phyloP scores from a whole-genome alignment of 1,140 invertebrate species.

The Brachionus rubens region DNA sequence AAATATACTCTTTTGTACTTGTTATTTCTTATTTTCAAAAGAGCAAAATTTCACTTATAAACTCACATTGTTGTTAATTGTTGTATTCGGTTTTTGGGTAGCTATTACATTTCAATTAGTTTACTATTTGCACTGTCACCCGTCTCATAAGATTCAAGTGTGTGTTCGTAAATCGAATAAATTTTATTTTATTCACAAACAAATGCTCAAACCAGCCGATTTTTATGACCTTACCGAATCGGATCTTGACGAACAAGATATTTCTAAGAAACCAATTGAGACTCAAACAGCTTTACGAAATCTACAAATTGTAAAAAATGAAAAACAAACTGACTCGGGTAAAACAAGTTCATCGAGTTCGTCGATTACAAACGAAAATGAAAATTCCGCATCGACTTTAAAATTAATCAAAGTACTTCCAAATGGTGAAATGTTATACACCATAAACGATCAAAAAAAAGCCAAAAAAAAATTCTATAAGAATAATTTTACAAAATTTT shows the following conservation, averaged over 20 bases:
- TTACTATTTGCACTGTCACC: conserved; percentile 42
- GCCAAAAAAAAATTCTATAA: conserved; percentile 1
- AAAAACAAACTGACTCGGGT: not conserved
- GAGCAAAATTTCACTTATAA: conserved; percentile 42
- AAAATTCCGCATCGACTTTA: conserved; percentile 23
- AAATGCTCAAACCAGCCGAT: conserved; percentile 29
- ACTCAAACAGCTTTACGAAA: not conserved
- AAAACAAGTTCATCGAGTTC: conserved; percentile 31
- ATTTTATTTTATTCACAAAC: conserved; percentile 39
- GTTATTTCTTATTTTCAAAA: conserved; percentile 26
- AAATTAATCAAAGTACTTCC: not conserved
- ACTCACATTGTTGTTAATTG: conserved; percentile 11
- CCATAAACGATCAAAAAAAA: not conserved
- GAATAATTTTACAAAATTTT: conserved; percentile 23
- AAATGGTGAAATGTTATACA: not conserved
- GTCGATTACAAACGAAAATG: conserved; percentile 23
- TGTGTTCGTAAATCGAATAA: conserved; percentile 1
- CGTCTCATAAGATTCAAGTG: conserved; percentile 34
- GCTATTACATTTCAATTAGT: conserved; percentile 38
- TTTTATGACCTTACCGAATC: conserved; percentile 32
- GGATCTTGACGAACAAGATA: not conserved
- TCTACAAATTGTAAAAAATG: not conserved
- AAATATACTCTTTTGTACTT: conserved; percentile 41
- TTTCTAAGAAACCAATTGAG: not conserved
- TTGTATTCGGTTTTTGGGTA: conserved; percentile 43